Base-by-base conservation (phyloP, 2,797 vertebrate species). In the Microctenopoma lineatum region DNA sequence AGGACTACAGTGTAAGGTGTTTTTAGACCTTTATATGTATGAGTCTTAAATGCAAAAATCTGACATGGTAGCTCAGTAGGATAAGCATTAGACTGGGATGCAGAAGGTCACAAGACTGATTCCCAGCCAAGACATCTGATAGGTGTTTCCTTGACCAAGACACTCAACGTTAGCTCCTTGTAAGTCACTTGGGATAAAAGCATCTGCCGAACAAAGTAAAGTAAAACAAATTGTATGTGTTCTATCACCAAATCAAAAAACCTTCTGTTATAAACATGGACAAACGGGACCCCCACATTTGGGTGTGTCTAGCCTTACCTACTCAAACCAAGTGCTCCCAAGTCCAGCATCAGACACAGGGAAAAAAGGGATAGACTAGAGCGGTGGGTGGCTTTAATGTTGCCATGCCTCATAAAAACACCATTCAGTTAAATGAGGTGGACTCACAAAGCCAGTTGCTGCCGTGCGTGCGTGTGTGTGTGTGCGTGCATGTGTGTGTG, bases 381-480 rank as follows among this genome's bases (percentile, higher is more conserved):
- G 62, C 75, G 8, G 87, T 84, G 79, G 83, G 84, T 78, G 81
- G 83, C 59, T 86, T 64, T 81, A 86, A 89, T 88, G 83, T 87
- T 81, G 83, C 66, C 60, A 89, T 73, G 87, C 81, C 70, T 89
- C 89, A 91, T 90, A 88, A 91, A 90, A 81, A 88, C 71, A 81
- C 87, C 74, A 90, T 88, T 77, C 70, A 72, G 85, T 86, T 90
- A 88, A 89, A 91, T 89, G 87, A 90, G 76, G 84, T 91, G 81
- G 80, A 81, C 85, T 89, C 86, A 87, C 86, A 90, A 77, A 88
- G 84, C 76, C 75, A 68, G 61, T 84, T 58, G 61, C 34, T 52
- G 61, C 39, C 50, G 52, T 55, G 48, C 11, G 34, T 25, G 54
- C 18, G 46, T 60, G 57, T 44, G 11, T 50, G 51, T 21, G 41